Evolutionary conservation across 1,140 invertebrate genomes (phyloP).

Genomic region (Dendroctonus valens): DNA sequence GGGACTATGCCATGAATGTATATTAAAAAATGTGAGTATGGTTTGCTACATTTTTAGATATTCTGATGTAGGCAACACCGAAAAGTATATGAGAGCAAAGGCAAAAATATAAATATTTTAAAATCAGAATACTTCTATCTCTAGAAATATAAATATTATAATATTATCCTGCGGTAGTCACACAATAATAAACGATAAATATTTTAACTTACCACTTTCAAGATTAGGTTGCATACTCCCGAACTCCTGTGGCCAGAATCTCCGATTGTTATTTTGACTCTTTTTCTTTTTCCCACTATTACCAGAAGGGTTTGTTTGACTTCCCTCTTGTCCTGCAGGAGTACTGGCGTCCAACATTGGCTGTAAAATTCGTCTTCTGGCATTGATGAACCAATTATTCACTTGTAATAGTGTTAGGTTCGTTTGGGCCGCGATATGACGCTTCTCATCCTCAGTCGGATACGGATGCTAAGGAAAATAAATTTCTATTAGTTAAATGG

Average conservation of each 20-base stretch:
- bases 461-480: conserved; percentile 72
- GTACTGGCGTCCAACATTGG: conserved; percentile 79
- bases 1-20: too few species aligned
- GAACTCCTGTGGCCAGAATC: conserved; percentile 62
- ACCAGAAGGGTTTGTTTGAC: conserved; percentile 40
- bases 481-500: conserved; percentile 2
- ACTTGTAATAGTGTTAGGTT: conserved; percentile 81
- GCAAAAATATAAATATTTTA: too few species aligned
- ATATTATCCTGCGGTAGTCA: too few species aligned
- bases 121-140: too few species aligned
- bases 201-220: conserved; percentile 40
- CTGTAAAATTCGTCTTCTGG: conserved; percentile 85
- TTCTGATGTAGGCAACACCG: too few species aligned
- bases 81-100: too few species aligned
- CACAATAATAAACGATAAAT: too few species aligned
- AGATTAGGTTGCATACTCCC: conserved; percentile 54
- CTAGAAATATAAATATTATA: too few species aligned
- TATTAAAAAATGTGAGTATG: too few species aligned
- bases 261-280: conserved; percentile 53
- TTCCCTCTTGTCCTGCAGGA: conserved; percentile 39
- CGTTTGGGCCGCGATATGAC: conserved; percentile 83
- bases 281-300: conserved; percentile 47
- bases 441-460: conserved; percentile 90
- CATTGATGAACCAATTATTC: conserved; percentile 94
- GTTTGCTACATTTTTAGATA: too few species aligned